A percentile compares a stretch with the other conserved stretches of the same genome.
Evolutionary conservation across 2,797 vertebrate species (phyloP).

Genomic region (Myotis daubentonii): DNA sequence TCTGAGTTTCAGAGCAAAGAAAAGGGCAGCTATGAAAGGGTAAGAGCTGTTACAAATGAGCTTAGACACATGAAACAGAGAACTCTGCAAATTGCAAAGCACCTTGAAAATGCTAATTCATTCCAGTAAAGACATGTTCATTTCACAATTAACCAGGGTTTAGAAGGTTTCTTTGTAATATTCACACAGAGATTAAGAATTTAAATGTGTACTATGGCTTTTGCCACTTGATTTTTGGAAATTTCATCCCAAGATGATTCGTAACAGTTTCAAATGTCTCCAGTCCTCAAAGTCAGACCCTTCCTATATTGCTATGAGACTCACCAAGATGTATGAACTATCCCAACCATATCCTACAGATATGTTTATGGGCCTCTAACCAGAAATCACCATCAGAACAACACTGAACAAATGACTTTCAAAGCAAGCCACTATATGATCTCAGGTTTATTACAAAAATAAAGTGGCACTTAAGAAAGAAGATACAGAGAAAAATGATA

Average conservation of each 20-base stretch:
- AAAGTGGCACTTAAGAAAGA: conserved; percentile 32
- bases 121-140: background rate
- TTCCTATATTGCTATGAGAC: background rate
- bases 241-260: conserved; percentile 35
- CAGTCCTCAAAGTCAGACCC: background rate
- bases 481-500: conserved; percentile 22
- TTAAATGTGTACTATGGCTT: background rate
- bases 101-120: conserved; percentile 33
- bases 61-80: background rate
- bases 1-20: conserved; percentile 24
- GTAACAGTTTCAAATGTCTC: conserved; percentile 48
- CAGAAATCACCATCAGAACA: conserved; percentile 34
- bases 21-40: background rate
- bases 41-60: background rate
- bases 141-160: background rate
- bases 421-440: background rate
- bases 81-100: background rate
- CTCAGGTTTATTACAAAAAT: conserved; percentile 42
- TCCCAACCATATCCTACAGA: background rate
- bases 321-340: conserved; percentile 27
- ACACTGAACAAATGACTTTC: conserved; percentile 6
- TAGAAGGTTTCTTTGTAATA: background rate
- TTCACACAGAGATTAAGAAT: conserved; percentile 15
- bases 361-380: conserved; percentile 7
- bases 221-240: conserved; percentile 45